A percentile compares a stretch with the other conserved stretches of the same genome.
phyloP scores from a whole-genome alignment of 2,113 vertebrate species.

The Eublepharis macularius region DNA sequence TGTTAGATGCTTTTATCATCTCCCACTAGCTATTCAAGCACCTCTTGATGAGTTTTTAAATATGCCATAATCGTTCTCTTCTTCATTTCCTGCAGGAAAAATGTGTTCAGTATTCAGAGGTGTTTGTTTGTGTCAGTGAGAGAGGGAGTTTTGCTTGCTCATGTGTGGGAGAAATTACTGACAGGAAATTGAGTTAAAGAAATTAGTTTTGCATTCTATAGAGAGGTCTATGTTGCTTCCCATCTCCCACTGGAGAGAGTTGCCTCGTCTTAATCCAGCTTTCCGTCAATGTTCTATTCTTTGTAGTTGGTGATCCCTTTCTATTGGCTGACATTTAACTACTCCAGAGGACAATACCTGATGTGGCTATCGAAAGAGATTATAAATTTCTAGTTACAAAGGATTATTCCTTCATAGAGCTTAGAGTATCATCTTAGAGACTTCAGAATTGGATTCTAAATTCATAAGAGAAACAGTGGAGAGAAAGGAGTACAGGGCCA shows the following conservation, averaged over 20 bases:
- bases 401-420: not conserved
- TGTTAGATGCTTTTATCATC: not conserved
- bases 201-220: not conserved
- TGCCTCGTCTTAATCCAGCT: slow-evolving; percentile 7
- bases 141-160: slow-evolving; percentile 10
- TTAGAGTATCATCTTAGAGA: not conserved
- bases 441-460: not conserved
- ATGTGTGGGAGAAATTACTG: slow-evolving; percentile 16
- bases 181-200: slow-evolving; percentile 22
- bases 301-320: not conserved
- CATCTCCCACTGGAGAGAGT: not conserved
- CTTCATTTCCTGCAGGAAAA: slow-evolving; percentile 8
- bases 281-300: not conserved
- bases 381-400: not conserved
- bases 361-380: not conserved
- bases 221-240: slow-evolving; percentile 9
- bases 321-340: not conserved
- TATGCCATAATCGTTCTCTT: not conserved
- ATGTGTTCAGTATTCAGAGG: slow-evolving; percentile 6
- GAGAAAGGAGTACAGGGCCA: not conserved
- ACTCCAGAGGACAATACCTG: not conserved
- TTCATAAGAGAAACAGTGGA: not conserved
- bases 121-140: not conserved
- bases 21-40: not conserved
- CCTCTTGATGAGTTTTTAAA: not conserved